A percentile compares a stretch with the other conserved stretches of the same genome.
Conservation (phyloP, 2,113 vertebrate genomes). For the Pungitius pungitius region DNA sequence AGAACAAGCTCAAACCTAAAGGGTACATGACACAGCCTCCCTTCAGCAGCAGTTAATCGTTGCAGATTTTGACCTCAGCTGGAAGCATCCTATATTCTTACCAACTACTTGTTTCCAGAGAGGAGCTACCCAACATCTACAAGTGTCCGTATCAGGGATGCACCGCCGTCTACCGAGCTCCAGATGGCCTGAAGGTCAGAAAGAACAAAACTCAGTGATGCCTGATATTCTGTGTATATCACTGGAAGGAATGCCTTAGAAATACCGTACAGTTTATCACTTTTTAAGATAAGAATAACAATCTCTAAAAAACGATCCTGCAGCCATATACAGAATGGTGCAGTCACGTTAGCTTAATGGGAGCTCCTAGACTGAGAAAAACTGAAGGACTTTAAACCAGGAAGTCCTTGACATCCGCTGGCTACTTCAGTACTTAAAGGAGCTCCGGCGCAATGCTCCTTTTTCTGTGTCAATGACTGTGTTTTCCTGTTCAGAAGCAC, state of each 20-base stretch:
- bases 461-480: neutral
- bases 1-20: conserved; percentile 90
- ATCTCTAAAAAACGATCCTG: no score
- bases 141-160: conserved; percentile 98
- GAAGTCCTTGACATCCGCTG: no score
- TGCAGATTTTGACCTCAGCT: neutral
- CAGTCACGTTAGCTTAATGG: no score
- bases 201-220: neutral
- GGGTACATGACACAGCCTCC: conserved; percentile 72
- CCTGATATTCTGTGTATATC: neutral
- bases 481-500: conserved; percentile 85
- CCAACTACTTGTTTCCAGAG: conserved; percentile 76
- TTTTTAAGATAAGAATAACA: neutral
- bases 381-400: no score
- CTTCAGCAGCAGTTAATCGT: neutral
- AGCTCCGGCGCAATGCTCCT: neutral
- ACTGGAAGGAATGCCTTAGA: neutral
- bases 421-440: no score
- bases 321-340: no score
- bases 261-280: neutral
- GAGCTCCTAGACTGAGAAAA: no score
- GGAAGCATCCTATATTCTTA: neutral
- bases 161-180: conserved; percentile 91
- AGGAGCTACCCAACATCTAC: conserved; percentile 96
- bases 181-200: conserved; percentile 94